Base-by-base conservation (phyloP, 1,140 invertebrate species). In the Hydropsyche tenuis region DNA sequence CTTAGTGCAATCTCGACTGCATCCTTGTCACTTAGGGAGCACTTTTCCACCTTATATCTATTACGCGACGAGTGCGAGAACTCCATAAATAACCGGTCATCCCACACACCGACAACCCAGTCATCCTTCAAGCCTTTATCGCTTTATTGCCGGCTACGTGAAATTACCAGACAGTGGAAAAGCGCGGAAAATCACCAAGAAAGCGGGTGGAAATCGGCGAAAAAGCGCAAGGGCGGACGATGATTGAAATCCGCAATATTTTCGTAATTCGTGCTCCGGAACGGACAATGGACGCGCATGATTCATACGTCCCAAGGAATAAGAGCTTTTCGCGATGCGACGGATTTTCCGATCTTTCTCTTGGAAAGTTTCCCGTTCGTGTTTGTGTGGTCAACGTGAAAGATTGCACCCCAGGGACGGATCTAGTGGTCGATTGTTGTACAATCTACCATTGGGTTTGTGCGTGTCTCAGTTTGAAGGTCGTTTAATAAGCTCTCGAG, bases 91-190 rank as follows among this genome's bases (percentile, higher is more conserved):
- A 72, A 72, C 51, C 30, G 42, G 42, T 25, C 30, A 60, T 20
- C 56, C 20, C 9, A 9, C 20, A 46, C 48, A 27, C 53, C 56
- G 20, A 46, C 11, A 25, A 1, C 2, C 2, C 65, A 22, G 56
- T 60, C 60, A 72, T 72, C 53, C 69, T 53, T 72, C 69, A 72
- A 63, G 53, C 42, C 53, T 72, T 72, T 72, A 72, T 72, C 69
- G 42, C 51, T 62, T 43, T 72, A 72, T 72, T 72, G 69, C 69
- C 51, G 69, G 69, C 69, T 56, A 68, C 63, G 9, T 9, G 30
- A 9, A 37, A 37, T 37, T 37, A 37, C 30, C 30, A 37, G 9
- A 9, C 30, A 3, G 30, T 9, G 30, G 30, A 37, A 37, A 37
- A 37, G 9, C 9, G 3, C 3, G 30, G 30, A 37, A 37, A 37